phyloP scores from a whole-genome alignment of 2,888 invertebrate genomes.

The Oscheius sp. region DNA sequence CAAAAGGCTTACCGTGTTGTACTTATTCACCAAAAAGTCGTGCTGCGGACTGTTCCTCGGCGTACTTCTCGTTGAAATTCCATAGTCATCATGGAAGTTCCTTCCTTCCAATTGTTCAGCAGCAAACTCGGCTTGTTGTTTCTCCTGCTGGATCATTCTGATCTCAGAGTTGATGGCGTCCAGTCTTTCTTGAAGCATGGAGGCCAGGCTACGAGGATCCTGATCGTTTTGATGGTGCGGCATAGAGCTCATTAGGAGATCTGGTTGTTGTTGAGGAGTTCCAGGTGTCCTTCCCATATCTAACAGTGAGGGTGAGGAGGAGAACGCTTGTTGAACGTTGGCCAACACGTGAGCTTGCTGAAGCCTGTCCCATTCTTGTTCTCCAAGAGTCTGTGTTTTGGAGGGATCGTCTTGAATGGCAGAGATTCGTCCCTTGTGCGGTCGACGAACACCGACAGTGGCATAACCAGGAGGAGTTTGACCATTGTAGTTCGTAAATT shows the following conservation, averaged over 20 bases:
- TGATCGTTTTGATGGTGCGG: slow-evolving; percentile 76
- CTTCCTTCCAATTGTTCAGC: slow-evolving; percentile 94
- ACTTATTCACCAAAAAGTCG: slow-evolving; percentile 78
- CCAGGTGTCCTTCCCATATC: slow-evolving; percentile 44
- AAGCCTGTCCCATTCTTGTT: slow-evolving; percentile 93
- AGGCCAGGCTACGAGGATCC: slow-evolving; percentile 95
- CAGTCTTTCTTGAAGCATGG: slow-evolving; percentile 98
- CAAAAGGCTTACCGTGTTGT: slow-evolving; percentile 85
- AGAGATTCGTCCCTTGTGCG: slow-evolving; percentile 68
- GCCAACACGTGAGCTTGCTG: slow-evolving; percentile 87
- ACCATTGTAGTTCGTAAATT: slow-evolving; percentile 37
- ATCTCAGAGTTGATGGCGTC: slow-evolving; percentile 99
- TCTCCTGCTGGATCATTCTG: slow-evolving; percentile 86
- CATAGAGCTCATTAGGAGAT: slow-evolving; percentile 38
- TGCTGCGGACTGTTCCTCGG: slow-evolving; percentile 60
- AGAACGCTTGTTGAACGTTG: slow-evolving; percentile 83
- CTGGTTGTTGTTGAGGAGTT: slow-evolving; percentile 42
- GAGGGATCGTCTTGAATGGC: slow-evolving; percentile 72
- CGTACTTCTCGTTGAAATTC: slow-evolving; percentile 52
- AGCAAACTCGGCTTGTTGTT: slow-evolving; percentile 85
- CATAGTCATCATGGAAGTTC: slow-evolving; percentile 51
- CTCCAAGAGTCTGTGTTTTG: slow-evolving; percentile 74
- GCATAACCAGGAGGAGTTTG: slow-evolving; percentile 55
- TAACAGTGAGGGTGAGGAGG: slow-evolving; percentile 56
- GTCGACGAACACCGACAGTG: slow-evolving; percentile 60